Base-by-base conservation (phyloP, 1,140 invertebrate species). In the Thalassaphorura encarpata region DNA sequence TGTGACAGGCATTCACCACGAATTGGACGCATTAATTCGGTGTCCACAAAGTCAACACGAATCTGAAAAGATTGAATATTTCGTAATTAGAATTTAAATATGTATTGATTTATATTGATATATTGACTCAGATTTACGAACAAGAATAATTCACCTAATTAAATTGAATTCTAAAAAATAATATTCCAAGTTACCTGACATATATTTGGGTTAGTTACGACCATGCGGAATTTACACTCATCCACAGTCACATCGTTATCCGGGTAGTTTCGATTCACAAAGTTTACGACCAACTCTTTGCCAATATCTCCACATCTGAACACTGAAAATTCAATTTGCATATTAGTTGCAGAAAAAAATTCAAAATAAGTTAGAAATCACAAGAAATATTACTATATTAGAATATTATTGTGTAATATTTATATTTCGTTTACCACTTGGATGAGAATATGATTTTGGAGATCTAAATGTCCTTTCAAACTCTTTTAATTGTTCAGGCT, bases 1-100 rank as follows among this genome's bases (percentile, higher is more conserved):
- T 66, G 64, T 16, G 58, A 52, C 1, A 64, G 28, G 23, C 64
- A 66, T 31, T 64, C 62, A 11, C 64, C 64, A 33, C 53, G 40
- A 2, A 54, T 40, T n/a, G 64, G 64, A 5, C 21, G 3, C 26
- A 64, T 46, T 45, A 66, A 16, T 45, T 62, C 62, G 0, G 64
- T 64, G 40, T 64, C 64, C 5, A 64, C 64, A 48, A 66, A 64
- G 42, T 66, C 64, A 5, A 66, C 60, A 1, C 64, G 40, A 15
- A 66, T 42, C 64, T 66, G 19, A 11, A 36, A 8, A 36, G n/a
- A 36, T 11, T 8, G 33, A 36, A 36, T 36, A 36, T 11, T 36
- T 36, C 33, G 8, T 8, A 11, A 11, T 36, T 36, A 11, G 8
- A 11, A 36, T 36, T 11, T 11, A 36, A n/a, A 8, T 15, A 43